These are phyloP conservation scores for Ophraella communa DNA, from an alignment of 2,888 invertebrate species.

Conservation along the genomic window DNA sequence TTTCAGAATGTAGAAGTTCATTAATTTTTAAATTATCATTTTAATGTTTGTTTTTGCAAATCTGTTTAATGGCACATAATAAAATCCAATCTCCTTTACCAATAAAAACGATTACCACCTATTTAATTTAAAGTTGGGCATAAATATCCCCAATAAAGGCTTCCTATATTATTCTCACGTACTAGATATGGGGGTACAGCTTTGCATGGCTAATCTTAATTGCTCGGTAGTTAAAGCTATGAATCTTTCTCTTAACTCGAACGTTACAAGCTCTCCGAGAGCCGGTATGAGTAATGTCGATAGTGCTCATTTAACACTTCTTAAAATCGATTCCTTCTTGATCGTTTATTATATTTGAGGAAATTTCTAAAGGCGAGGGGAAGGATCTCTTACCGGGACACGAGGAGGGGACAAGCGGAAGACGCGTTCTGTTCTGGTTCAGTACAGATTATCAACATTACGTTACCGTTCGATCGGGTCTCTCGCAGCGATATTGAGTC, in stretches of 20 bases:
- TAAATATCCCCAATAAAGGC: background rate
- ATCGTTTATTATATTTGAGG: constrained; percentile 28
- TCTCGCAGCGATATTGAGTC: constrained; percentile 55
- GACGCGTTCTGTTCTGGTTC: constrained; percentile 46
- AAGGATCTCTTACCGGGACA: background rate
- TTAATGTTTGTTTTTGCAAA: no score
- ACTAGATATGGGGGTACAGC: background rate
- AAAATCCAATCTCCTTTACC: no score
- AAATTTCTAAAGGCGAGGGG: constrained; percentile 13
- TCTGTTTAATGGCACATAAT: no score
- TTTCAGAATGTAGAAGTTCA: no score
- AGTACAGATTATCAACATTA: constrained; percentile 55
- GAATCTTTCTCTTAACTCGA: background rate
- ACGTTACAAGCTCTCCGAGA: background rate
- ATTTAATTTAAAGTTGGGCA: no score
- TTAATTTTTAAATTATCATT: no score
- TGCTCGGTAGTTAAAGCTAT: background rate
- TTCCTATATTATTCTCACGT: background rate
- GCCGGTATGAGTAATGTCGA: constrained; percentile 1
- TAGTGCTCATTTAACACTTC: constrained; percentile 3
- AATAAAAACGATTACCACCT: no score
- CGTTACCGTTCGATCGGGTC: constrained; percentile 52
- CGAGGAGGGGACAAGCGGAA: constrained; percentile 9
- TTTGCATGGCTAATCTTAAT: background rate
- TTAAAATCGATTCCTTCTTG: constrained; percentile 14